These are phyloP conservation scores for Pyrgus malvae DNA, from an alignment of 2,888 invertebrate genomes.

Conservation along the genomic window DNA sequence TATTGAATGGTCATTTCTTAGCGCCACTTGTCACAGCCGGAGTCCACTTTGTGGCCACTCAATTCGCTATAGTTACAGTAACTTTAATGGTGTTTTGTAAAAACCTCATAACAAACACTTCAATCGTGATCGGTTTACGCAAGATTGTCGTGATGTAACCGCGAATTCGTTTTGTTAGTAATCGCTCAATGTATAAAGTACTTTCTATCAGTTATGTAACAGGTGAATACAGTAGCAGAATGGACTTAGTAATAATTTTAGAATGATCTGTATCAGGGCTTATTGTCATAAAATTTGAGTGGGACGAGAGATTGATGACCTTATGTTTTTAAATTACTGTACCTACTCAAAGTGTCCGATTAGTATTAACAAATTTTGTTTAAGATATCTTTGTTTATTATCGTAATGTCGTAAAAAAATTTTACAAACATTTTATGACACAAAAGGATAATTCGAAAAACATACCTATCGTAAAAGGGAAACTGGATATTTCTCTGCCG, in stretches of 20 bases:
- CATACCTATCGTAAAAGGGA: no score
- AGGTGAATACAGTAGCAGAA: slow-evolving; percentile 1
- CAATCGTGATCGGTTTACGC: slow-evolving; percentile 5
- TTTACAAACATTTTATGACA: no score
- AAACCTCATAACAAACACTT: slow-evolving; percentile 4
- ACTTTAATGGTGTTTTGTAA: slow-evolving; percentile 6
- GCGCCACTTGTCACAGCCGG: not conserved
- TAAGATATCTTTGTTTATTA: no score
- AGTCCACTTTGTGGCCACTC: not conserved
- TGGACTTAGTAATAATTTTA: not conserved
- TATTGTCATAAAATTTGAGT: no score
- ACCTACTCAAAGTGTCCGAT: no score
- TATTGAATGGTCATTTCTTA: not conserved
- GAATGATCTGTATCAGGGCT: not conserved
- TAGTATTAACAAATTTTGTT: no score
- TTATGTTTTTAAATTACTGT: no score
- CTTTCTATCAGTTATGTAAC: slow-evolving; percentile 44
- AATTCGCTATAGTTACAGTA: slow-evolving; percentile 1
- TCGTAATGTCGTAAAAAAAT: no score
- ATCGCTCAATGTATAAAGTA: slow-evolving; percentile 38
- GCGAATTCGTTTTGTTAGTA: slow-evolving; percentile 42
- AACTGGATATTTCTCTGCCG: no score
- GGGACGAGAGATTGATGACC: no score
- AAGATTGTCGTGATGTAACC: slow-evolving; percentile 44
- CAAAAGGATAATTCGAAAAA: no score